Percentiles rank a stretch among this genome's conserved stretches.
These are phyloP conservation scores for Poeciliopsis paucimaculata DNA, from an alignment of 2,797 vertebrate species.

Conservation along the genomic window DNA sequence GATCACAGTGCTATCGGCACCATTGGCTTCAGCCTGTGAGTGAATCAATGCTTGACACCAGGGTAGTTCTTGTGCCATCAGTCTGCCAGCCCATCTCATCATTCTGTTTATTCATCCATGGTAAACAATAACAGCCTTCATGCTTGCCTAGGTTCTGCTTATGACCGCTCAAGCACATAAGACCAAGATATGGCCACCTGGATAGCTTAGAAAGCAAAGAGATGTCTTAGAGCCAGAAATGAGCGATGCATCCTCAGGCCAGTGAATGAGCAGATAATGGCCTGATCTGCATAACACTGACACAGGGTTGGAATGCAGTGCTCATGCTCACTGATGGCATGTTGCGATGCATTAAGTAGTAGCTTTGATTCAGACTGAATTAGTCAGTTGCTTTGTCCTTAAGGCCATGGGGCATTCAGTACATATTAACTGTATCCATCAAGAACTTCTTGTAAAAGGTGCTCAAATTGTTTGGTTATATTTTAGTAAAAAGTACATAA, in stretches of 20 bases:
- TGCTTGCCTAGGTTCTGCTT: constrained; percentile 47
- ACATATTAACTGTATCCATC: constrained; percentile 28
- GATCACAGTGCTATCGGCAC: constrained; percentile 52
- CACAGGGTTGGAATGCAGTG: constrained; percentile 58
- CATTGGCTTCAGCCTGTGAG: constrained; percentile 36
- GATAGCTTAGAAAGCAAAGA: constrained; percentile 29
- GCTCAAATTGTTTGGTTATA: constrained; percentile 3
- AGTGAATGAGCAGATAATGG: constrained; percentile 71
- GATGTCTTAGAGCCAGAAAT: constrained; percentile 29
- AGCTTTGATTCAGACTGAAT: constrained; percentile 52
- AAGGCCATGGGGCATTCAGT: constrained; percentile 30
- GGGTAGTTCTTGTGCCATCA: constrained; percentile 58
- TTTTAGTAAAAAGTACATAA: neutral
- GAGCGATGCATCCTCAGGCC: constrained; percentile 52
- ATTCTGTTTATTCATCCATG: constrained; percentile 69
- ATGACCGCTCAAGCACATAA: constrained; percentile 60
- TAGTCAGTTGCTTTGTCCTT: constrained; percentile 48
- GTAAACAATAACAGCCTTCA: constrained; percentile 73
- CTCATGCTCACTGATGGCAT: constrained; percentile 47
- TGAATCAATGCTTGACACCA: constrained; percentile 68
- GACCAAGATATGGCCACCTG: constrained; percentile 37
- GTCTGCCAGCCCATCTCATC: constrained; percentile 71
- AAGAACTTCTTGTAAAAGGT: constrained; percentile 14
- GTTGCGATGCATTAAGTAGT: constrained; percentile 61
- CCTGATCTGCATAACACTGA: constrained; percentile 77